Base-by-base conservation (phyloP, 2,888 invertebrate genomes). In the Caenorhabditis sp. region DNA sequence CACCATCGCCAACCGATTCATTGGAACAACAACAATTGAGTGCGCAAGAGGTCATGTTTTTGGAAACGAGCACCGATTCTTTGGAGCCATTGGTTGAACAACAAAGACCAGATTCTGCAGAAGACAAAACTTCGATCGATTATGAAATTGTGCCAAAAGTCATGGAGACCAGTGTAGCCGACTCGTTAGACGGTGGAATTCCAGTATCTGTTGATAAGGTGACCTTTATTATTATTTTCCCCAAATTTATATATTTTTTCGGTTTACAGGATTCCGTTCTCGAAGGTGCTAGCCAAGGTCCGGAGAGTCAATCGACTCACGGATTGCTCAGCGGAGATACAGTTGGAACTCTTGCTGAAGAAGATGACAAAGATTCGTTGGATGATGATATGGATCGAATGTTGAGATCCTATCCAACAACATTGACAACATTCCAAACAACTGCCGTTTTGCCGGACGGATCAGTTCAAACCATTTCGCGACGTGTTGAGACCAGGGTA, bases 351-450 rank as follows among this genome's bases (percentile, higher is more conserved):
- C 83, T 81, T 21, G 73, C 73, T 36, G 57, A 36, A 8, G 81
- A 83, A 1, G 82, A 75, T 21, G 86, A 86, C 43, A 78, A 77
- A 54, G 87, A 88, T 66, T 87, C 86, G 1, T 73, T 87, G 23
- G 82, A 82, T 14, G 84, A 81, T 26, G 80, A 82, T 23, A 65
- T 83, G 50, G 79, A 76, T 21, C 80, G 70, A 49, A 79, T 84
- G 62, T 62, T 84, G 10, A 69, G 74, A 19, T 71, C 77, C n/a
- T 86, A 81, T 55, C 83, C 86, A 14, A 83, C 81, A 26, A 87
- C 87, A 5, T 63, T 86, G 26, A 87, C 87, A n/a, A 87, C 86
- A 0, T 87, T 85, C 77, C 81, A 86, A 69, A 88, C 85, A 1
- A 78, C 81, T 19, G 81, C 83, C 31, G 74, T 77, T 26, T 71